phyloP scores from a whole-genome alignment of 2,113 vertebrate genomes.

The Regulus satrapa region DNA sequence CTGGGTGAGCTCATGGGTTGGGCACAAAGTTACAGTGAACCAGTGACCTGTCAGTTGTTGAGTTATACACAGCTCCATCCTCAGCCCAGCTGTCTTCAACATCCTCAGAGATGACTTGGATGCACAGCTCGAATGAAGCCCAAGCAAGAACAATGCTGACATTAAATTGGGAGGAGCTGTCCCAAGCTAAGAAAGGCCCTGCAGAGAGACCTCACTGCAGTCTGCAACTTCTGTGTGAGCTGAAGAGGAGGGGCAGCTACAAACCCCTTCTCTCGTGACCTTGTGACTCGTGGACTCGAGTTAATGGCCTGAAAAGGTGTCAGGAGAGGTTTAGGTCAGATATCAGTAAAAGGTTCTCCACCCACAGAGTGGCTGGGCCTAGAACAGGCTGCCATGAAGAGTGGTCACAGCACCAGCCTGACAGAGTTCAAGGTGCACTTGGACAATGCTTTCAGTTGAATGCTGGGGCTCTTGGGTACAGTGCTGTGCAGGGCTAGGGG shows the following conservation, averaged over 20 bases:
- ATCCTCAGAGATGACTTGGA: neutral
- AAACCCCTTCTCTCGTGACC: neutral
- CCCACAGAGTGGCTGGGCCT: neutral
- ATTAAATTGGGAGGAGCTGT: neutral
- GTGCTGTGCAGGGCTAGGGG: too few species aligned
- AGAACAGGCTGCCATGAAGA: neutral
- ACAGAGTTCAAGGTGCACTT: neutral
- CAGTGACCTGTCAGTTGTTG: neutral
- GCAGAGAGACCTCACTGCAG: neutral
- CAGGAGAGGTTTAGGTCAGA: neutral
- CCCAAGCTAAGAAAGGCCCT: neutral
- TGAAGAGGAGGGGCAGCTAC: neutral
- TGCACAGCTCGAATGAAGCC: accelerated
- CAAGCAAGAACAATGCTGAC: neutral
- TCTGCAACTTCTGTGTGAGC: neutral
- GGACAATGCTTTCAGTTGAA: neutral
- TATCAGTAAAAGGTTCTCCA: neutral
- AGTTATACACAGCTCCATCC: neutral
- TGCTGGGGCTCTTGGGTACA: neutral
- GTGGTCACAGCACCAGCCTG: neutral
- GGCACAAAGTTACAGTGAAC: accelerated
- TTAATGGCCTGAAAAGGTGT: neutral
- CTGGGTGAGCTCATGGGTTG: neutral
- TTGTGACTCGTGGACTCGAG: too few species aligned
- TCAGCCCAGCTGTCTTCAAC: neutral